Percentiles rank a stretch among this genome's conserved stretches.
These are phyloP conservation scores for Pseudorectes ferrugineus DNA, from an alignment of 2,113 vertebrate genomes.

Conservation along the genomic window DNA sequence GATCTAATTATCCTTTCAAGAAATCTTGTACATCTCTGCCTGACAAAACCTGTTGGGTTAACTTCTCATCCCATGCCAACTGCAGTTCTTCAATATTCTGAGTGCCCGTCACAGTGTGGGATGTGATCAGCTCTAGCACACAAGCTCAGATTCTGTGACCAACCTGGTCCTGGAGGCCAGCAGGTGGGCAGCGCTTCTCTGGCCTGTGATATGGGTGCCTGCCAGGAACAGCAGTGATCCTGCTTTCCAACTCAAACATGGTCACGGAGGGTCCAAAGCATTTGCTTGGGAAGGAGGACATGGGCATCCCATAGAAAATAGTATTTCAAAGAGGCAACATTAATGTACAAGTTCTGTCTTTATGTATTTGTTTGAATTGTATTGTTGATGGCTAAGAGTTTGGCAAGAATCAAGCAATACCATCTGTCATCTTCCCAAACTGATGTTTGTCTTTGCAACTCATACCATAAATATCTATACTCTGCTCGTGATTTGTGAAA, in stretches of 20 bases:
- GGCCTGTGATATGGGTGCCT: neutral
- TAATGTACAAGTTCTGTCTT: neutral
- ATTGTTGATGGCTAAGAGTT: neutral
- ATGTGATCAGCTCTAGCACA: neutral
- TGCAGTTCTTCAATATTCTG: neutral
- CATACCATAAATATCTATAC: neutral
- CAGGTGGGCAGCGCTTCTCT: neutral
- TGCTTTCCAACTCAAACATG: neutral
- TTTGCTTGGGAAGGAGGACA: neutral
- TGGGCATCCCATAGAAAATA: neutral
- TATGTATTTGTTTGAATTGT: neutral
- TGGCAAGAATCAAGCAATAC: neutral
- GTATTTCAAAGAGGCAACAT: neutral
- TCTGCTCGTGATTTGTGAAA: neutral
- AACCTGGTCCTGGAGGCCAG: neutral
- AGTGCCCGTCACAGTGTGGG: fast-evolving
- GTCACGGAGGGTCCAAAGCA: neutral
- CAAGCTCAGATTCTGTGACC: neutral
- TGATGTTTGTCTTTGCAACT: neutral
- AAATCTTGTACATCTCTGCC: neutral
- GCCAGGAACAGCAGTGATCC: neutral
- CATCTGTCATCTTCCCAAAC: neutral
- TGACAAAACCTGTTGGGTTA: neutral
- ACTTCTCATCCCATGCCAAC: neutral
- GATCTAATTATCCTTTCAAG: neutral